Conservation (phyloP, 2,113 vertebrate genomes). For the Hystrix cristata region DNA sequence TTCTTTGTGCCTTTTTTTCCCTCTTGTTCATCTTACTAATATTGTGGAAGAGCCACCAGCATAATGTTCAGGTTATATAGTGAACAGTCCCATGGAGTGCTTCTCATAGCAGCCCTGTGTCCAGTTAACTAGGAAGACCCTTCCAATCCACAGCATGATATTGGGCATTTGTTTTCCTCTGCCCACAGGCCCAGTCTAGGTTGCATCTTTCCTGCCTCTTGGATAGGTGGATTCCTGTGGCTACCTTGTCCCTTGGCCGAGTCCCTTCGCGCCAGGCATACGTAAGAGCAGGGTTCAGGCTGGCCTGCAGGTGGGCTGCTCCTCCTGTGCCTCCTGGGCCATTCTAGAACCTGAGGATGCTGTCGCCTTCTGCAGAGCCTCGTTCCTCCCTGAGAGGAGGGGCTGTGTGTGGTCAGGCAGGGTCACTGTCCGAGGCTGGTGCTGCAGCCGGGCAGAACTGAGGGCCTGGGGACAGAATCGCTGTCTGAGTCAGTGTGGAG, state of each 20-base stretch:
- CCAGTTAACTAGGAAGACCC: background rate
- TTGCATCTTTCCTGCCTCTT: background rate
- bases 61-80: background rate
- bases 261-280: background rate
- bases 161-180: background rate
- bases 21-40: background rate
- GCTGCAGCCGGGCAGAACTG: background rate
- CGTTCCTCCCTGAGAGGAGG: background rate
- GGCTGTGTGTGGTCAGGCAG: background rate
- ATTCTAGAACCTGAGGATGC: background rate
- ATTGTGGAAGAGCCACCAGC: accelerated
- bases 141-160: background rate
- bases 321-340: background rate
- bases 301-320: background rate
- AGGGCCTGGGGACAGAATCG: background rate
- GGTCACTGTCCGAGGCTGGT: background rate
- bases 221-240: no score
- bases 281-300: background rate
- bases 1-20: background rate
- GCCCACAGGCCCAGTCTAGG: background rate
- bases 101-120: background rate
- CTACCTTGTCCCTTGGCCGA: background rate
- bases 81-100: accelerated
- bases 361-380: background rate
- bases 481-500: accelerated